phyloP scores from a whole-genome alignment of 1,140 invertebrate species.

The Drosophila micromelanica region DNA sequence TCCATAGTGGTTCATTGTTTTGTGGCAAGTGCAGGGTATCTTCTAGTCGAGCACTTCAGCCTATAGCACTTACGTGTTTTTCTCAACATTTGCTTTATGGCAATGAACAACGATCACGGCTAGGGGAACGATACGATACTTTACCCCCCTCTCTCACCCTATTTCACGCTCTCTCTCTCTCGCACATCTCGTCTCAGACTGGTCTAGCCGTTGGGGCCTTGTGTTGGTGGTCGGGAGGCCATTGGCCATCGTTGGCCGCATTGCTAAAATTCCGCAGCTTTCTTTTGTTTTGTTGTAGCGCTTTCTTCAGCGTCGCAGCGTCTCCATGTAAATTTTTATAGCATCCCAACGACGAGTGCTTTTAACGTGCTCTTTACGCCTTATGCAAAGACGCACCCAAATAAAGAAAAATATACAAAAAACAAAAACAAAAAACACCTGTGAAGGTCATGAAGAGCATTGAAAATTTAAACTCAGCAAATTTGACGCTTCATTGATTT shows the following conservation, averaged over 20 bases:
- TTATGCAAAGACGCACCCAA: slow-evolving; percentile 13
- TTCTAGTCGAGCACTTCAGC: too few species aligned
- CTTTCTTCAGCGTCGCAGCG: slow-evolving; percentile 43
- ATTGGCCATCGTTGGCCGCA: slow-evolving; percentile 69
- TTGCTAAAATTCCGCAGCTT: slow-evolving; percentile 79
- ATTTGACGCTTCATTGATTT: slow-evolving; percentile 64
- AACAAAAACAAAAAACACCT: neutral
- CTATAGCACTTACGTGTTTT: neutral
- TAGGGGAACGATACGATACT: too few species aligned
- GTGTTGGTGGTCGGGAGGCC: slow-evolving; percentile 24
- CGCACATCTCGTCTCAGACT: slow-evolving; percentile 17
- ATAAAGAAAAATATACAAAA: slow-evolving; percentile 11
- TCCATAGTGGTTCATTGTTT: too few species aligned
- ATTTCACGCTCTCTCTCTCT: neutral
- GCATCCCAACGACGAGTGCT: neutral
- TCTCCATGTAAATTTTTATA: slow-evolving; percentile 56
- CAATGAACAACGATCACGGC: neutral
- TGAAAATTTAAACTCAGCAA: slow-evolving; percentile 32
- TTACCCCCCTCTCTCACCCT: neutral
- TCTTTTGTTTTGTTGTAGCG: slow-evolving; percentile 64
- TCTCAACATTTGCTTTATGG: slow-evolving; percentile 5
- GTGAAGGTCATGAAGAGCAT: slow-evolving; percentile 51
- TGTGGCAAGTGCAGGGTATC: too few species aligned
- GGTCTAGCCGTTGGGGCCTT: slow-evolving; percentile 40
- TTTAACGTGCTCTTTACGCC: slow-evolving; percentile 34